Evolutionary conservation across 2,888 invertebrate species (phyloP).

Genomic region (Ptychoptera albimana): DNA sequence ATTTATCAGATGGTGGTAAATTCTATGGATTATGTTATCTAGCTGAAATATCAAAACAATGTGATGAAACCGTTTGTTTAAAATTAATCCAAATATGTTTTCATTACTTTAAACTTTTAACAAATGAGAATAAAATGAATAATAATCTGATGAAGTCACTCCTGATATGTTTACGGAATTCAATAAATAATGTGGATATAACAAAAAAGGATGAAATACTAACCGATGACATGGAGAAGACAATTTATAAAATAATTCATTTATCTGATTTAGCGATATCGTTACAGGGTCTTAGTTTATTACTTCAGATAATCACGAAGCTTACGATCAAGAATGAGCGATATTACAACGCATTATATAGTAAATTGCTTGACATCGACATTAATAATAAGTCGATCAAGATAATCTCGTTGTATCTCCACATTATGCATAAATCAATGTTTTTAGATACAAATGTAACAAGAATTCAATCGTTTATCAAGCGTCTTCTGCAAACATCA

Average conservation of each 20-base stretch:
- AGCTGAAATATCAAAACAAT: conserved; percentile 59
- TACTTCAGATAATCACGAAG: conserved; percentile 22
- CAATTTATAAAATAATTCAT: conserved; percentile 68
- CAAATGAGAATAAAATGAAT: conserved; percentile 66
- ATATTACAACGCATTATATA: conserved; percentile 79
- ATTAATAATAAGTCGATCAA: conserved; percentile 37
- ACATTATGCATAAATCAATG: conserved; percentile 73
- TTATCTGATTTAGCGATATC: conserved; percentile 56
- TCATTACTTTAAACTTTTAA: conserved; percentile 83
- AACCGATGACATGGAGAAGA: conserved; percentile 35
- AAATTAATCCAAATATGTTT: conserved; percentile 84
- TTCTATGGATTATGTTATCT: conserved; percentile 89
- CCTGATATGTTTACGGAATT: conserved; percentile 66
- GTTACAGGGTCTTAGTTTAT: conserved; percentile 32
- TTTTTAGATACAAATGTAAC: conserved; percentile 55
- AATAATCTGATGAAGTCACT: conserved; percentile 71
- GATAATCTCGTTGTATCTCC: conserved; percentile 64
- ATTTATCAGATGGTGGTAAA: conserved; percentile 72
- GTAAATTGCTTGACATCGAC: conserved; percentile 64
- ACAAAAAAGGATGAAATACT: conserved; percentile 18
- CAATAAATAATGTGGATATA: conserved; percentile 26
- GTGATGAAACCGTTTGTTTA: conserved; percentile 63
- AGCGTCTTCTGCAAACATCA: conserved; percentile 58
- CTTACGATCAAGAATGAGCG: conserved; percentile 25
- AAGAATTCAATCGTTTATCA: conserved; percentile 70